Evolutionary conservation across 2,797 vertebrate species (phyloP).

Genomic region (Novumbra hubbsi): DNA sequence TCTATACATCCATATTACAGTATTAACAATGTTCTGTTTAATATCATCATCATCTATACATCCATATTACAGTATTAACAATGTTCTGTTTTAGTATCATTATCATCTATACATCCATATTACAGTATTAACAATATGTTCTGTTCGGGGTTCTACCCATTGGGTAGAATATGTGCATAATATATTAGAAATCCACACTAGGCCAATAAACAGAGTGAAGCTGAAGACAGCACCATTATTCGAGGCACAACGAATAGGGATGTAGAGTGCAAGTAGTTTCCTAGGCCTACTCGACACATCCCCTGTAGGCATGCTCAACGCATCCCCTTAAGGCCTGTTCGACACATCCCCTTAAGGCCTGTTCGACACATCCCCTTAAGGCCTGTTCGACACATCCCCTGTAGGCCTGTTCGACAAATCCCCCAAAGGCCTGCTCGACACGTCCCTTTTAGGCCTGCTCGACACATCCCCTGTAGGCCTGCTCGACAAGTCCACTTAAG

Average conservation of each 20-base stretch:
- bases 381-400: too few relatives aligned
- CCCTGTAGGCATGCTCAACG: too few relatives aligned
- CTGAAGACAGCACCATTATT: slow-evolving; percentile 81
- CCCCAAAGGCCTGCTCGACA: too few relatives aligned
- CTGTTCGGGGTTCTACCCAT: slow-evolving; percentile 80
- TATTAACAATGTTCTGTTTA: slow-evolving; percentile 78
- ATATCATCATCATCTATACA: slow-evolving; percentile 71
- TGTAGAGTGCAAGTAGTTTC: slow-evolving; percentile 61
- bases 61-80: slow-evolving; percentile 12
- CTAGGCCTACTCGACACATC: slow-evolving; percentile 53
- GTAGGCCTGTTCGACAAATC: too few relatives aligned
- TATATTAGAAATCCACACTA: slow-evolving; percentile 85
- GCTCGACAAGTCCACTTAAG: too few relatives aligned
- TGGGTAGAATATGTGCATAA: slow-evolving; percentile 90
- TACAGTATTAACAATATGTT: slow-evolving; percentile 82
- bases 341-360: too few relatives aligned
- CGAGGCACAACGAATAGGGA: slow-evolving; percentile 82
- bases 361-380: too few relatives aligned
- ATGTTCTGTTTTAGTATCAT: too few relatives aligned
- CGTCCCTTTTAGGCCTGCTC: too few relatives aligned
- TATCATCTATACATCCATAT: slow-evolving; percentile 72
- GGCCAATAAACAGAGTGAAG: slow-evolving; percentile 75
- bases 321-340: too few relatives aligned
- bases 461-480: too few relatives aligned
- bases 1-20: slow-evolving; percentile 86